phyloP scores from a whole-genome alignment of 1,140 invertebrate genomes.

The Pseudomyrmex flavicornis region DNA sequence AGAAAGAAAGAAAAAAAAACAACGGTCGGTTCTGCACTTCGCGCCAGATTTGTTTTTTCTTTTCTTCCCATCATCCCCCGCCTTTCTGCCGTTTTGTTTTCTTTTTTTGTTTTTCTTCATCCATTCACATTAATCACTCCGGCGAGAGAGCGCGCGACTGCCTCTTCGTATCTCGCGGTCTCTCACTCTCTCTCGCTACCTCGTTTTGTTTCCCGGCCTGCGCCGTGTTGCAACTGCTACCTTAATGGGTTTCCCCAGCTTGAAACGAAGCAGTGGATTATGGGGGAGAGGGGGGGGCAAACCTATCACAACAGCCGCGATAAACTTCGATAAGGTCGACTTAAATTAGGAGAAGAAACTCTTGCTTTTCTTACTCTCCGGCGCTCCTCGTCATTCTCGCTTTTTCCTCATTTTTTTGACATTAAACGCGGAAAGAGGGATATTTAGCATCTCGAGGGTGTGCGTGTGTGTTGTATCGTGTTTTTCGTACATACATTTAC shows the following conservation, averaged over 20 bases:
- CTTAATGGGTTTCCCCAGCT: constrained; percentile 69
- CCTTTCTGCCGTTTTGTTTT: constrained; percentile 3
- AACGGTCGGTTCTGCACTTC: constrained; percentile 40
- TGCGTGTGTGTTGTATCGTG: no score
- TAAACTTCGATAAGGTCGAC: constrained; percentile 68
- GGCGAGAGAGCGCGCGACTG: constrained; percentile 17
- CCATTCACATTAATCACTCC: constrained; percentile 72
- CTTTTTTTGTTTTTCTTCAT: constrained; percentile 67
- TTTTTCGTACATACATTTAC: no score
- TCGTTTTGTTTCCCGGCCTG: constrained; percentile 67
- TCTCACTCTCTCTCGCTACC: constrained; percentile 31
- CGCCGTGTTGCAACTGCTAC: constrained; percentile 65
- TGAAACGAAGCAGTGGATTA: constrained; percentile 68
- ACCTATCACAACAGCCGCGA: constrained; percentile 53
- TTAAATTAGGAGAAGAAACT: constrained; percentile 52
- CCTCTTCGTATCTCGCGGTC: constrained; percentile 19
- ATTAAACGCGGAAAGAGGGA: constrained; percentile 9
- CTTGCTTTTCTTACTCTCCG: constrained; percentile 26
- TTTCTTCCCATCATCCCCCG: constrained; percentile 14
- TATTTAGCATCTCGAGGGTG: not conserved
- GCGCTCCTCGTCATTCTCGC: not conserved
- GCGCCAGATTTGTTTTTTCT: constrained; percentile 66
- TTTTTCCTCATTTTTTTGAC: constrained; percentile 1
- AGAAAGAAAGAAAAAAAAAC: constrained; percentile 8
- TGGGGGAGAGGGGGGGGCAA: constrained; percentile 53